Percentiles rank a stretch among this genome's conserved stretches.
Conservation (phyloP, 2,797 vertebrate genomes). For the Orientallactaga sibirica region DNA sequence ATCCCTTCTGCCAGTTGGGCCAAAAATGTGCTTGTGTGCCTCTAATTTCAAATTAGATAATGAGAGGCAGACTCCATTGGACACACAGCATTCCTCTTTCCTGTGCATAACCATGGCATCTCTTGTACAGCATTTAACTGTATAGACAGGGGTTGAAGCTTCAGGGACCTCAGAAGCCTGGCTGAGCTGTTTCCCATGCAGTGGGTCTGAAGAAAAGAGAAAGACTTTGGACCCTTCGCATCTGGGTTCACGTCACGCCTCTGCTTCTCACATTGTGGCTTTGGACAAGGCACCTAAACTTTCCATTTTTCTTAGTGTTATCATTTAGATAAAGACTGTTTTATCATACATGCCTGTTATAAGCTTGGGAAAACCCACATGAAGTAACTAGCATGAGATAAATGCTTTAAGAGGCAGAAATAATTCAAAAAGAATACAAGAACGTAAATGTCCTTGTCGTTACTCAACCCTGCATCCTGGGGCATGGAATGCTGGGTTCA, state of each 20-base stretch:
- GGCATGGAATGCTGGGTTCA: not conserved
- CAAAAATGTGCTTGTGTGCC: conserved; percentile 20
- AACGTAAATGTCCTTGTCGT: not conserved
- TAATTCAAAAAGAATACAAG: conserved; percentile 48
- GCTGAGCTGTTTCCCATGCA: not conserved
- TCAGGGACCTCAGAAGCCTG: not conserved
- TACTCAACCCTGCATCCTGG: not conserved
- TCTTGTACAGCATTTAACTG: not conserved
- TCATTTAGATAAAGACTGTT: not conserved
- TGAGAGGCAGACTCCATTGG: not conserved
- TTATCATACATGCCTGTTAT: not conserved
- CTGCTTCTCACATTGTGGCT: not conserved
- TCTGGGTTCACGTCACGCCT: conserved; percentile 16
- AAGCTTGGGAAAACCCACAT: conserved; percentile 8
- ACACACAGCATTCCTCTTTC: not conserved
- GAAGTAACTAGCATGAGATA: not conserved
- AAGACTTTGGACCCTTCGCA: not conserved
- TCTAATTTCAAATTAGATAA: not conserved
- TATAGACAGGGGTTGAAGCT: not conserved
- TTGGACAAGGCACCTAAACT: not conserved
- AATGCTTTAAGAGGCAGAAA: conserved; percentile 18
- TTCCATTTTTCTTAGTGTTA: not conserved
- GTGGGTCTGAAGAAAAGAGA: not conserved
- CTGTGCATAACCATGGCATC: no score
- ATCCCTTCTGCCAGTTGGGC: not conserved